Percentiles rank a stretch among this genome's conserved stretches.
These are phyloP conservation scores for Buceros bicornis DNA, from an alignment of 2,797 vertebrate species.

Conservation along the genomic window DNA sequence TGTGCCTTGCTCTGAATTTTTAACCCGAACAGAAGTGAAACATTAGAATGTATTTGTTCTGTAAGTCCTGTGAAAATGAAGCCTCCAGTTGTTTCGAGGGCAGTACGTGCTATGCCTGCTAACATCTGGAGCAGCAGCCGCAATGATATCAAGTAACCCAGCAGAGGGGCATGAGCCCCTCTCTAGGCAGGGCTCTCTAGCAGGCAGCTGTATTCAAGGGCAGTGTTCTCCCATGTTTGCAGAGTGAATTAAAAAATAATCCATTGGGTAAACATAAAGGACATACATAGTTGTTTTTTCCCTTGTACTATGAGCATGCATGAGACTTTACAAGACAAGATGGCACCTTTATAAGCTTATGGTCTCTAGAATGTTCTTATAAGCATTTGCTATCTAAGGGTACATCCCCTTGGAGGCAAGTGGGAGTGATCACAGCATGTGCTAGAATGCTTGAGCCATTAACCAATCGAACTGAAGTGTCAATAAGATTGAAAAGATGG, in stretches of 20 bases:
- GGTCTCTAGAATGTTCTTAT: neutral
- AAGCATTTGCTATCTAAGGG: neutral
- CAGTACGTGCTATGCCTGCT: neutral
- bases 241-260: neutral
- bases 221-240: neutral
- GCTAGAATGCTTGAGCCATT: neutral
- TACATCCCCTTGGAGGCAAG: neutral
- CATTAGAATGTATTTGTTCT: accelerated
- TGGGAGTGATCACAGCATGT: neutral
- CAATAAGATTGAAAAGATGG: neutral
- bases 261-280: neutral
- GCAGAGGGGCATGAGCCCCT: neutral
- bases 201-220: neutral
- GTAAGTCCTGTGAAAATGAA: neutral
- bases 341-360: neutral
- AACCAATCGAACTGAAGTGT: neutral
- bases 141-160: neutral
- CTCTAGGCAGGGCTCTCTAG: neutral
- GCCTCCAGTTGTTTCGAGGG: neutral
- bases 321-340: neutral
- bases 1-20: neutral
- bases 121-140: neutral
- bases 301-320: neutral
- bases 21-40: neutral
- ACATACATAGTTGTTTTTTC: neutral